Evolutionary conservation across 2,113 vertebrate genomes (phyloP), one percentile per base, ranked within the genome.

Genomic region (Regulus satrapa): DNA sequence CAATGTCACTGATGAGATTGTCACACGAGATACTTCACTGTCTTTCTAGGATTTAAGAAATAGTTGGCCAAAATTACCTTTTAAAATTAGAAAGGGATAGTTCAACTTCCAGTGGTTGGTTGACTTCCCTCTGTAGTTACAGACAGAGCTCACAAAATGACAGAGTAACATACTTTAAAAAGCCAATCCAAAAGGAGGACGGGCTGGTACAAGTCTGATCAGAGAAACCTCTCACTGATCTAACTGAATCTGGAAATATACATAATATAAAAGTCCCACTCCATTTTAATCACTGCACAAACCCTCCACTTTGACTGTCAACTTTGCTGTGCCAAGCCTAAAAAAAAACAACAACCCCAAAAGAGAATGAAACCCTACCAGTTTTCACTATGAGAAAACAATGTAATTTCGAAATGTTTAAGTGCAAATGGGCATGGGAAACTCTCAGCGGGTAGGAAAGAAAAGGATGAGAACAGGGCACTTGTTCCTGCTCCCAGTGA

Each of bases 241-340:
- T 61, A 45, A 63, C 36, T 82, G 26, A 76, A 75, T 36, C 40
- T 77, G 38, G 6, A 76, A 56, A 9, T 41, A 52, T 2, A 23
- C 5, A 19, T 21, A 62, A 74, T 38, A 49, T 10, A 34, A 13
- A 41, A 63, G 9, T 18, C 25, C 28, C 24, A 23, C 15, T 66
- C 54, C 28, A 0, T 40, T 69, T 89, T 78, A 82, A 94, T 72
- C 16, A 36, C 34, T 19, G 62, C 34, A 64, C 67, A 89, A 77
- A 73, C 32, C 26, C 51, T 54, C 36, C 28, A 55, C 12, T 88
- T 74, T 34, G 56, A 40, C 66, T 90, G 77, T 40, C 76, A 84
- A 19, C 48, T 45, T 36, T 0, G 1, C 45, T 1, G 0, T 29
- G 21, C 16, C 64, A 72, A 78, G 12, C 20, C 38, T 84, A 18